A percentile compares a stretch with the other conserved stretches of the same genome.
phyloP scores from a whole-genome alignment of 1,140 invertebrate genomes.

The Neoseiulus cucumeris region DNA sequence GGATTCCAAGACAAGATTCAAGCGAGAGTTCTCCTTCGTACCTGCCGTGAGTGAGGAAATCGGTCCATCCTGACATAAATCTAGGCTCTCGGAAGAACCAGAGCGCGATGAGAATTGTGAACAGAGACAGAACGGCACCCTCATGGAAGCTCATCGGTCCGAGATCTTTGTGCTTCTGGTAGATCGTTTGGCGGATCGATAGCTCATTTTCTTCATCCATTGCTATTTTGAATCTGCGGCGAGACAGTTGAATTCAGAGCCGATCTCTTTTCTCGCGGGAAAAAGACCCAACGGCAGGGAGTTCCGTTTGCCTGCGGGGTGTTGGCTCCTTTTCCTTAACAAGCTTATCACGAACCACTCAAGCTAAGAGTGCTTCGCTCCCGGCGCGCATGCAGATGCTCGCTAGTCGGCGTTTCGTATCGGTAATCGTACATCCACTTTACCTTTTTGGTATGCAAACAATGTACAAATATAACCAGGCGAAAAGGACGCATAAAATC shows the following conservation, averaged over 20 bases:
- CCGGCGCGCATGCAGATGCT: too few species aligned
- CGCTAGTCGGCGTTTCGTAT: too few species aligned
- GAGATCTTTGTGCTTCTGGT: constrained; percentile 46
- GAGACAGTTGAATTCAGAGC: constrained; percentile 8
- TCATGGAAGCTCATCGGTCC: constrained; percentile 64
- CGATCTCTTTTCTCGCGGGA: background rate
- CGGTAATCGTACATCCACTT: background rate
- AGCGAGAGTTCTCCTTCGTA: background rate
- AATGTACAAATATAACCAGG: constrained; percentile 42
- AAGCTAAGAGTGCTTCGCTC: too few species aligned
- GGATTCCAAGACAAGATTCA: too few species aligned
- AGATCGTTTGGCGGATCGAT: constrained; percentile 33
- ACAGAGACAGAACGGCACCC: constrained; percentile 46
- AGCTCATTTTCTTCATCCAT: constrained; percentile 8
- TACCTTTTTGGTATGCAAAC: constrained; percentile 36
- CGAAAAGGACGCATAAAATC: constrained; percentile 45
- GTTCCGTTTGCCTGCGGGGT: background rate
- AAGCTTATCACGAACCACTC: too few species aligned
- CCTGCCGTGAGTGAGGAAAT: background rate
- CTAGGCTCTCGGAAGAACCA: constrained; percentile 75
- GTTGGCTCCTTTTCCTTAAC: too few species aligned
- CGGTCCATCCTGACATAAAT: constrained; percentile 51
- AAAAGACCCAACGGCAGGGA: background rate
- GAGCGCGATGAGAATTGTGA: constrained; percentile 51
- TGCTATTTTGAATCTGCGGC: background rate